Evolutionary conservation across 2,113 vertebrate genomes (phyloP), one percentile per base, ranked within the genome.

Genomic region (Corythaixoides concolor): DNA sequence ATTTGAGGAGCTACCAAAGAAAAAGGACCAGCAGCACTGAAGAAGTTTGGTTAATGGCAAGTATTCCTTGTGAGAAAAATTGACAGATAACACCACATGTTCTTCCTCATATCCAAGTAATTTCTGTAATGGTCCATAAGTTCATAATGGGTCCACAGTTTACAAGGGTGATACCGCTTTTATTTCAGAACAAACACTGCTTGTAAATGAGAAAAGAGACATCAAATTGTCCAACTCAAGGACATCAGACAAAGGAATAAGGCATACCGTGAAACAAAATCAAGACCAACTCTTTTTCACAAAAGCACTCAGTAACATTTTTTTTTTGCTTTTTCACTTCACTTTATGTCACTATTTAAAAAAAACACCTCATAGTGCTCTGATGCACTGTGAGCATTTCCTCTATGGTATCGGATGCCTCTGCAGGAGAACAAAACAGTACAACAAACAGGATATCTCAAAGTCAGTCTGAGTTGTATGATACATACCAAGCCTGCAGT

Each of bases 291-390:
- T 66, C 23, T 76, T 74, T 21, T 55, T 77, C 28, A 22, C 18
- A 68, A 68, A 81, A 67, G 35, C 64, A 60, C 32, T 37, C 33
- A 49, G 33, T 62, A 55, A 53, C 7, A 7, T 15, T 85, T 72
- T 64, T 58, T 68, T 16, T 35, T 7, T n/a, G 35, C 37, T 37
- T 82, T 60, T 59, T 35, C 32, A n/a, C 27, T 67, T 67, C 28
- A 45, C n/a, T 50, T 53, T 18, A 26, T 49, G 22, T 67, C 27
- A 12, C 41, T 73, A 13, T 47, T 43, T 7, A 53, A 64, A 85
- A 53, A 69, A 64, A 4, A n/a, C 0, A 4, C 3, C n/a, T 43
- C 26, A 28, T 3, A 45, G 17, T 39, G 35, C n/a, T 47, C 23
- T 35, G 58, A 53, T 28, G 39, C 15, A 62, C 63, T 50, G 24